A percentile compares a stretch with the other conserved stretches of the same genome.
phyloP scores from a whole-genome alignment of 2,113 vertebrate genomes.

The Eudorcas thomsonii region DNA sequence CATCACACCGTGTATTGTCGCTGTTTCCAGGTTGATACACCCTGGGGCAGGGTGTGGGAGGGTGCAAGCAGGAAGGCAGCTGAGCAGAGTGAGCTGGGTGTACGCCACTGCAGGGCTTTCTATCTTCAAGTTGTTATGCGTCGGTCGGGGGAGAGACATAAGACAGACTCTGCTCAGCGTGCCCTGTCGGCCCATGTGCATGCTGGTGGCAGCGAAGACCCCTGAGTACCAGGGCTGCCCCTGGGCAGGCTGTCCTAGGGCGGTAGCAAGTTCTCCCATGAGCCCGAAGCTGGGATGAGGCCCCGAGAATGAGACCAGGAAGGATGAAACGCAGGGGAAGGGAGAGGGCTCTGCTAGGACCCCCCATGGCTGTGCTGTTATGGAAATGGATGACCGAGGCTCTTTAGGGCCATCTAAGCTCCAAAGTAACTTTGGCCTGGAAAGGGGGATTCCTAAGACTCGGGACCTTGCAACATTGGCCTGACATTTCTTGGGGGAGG shows the following conservation, averaged over 20 bases:
- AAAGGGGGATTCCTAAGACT: not conserved
- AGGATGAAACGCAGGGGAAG: not conserved
- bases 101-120: not conserved
- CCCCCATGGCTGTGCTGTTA: not conserved
- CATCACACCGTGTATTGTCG: not conserved
- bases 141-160: not conserved
- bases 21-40: not conserved
- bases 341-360: too few species aligned
- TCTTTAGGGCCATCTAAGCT: not conserved
- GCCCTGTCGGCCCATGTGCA: too few species aligned
- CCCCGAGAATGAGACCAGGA: not conserved
- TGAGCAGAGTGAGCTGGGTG: accelerated
- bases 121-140: not conserved
- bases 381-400: not conserved
- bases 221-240: not conserved
- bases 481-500: not conserved
- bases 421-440: not conserved
- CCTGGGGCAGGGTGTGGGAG: not conserved
- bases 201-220: not conserved
- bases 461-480: not conserved
- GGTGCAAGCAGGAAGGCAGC: not conserved
- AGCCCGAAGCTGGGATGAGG: not conserved
- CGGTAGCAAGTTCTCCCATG: not conserved
- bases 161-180: not conserved
- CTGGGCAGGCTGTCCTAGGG: not conserved